Conservation (phyloP, 2,888 invertebrate species). For the Norana najaformis region DNA sequence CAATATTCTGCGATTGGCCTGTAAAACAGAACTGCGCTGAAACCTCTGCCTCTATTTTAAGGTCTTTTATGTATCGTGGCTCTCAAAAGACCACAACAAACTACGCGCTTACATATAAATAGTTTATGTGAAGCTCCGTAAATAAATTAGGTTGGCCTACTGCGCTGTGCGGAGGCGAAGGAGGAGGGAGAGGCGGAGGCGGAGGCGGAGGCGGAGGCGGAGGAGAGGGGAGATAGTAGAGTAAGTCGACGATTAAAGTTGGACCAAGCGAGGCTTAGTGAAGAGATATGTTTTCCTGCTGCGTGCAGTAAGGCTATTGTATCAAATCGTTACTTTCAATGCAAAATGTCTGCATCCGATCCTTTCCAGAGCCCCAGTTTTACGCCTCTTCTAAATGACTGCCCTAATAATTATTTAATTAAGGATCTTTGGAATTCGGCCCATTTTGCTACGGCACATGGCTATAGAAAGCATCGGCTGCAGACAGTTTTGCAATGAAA, state of each 20-base stretch:
- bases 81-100: not conserved
- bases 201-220: too few relatives aligned
- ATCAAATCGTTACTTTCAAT: not conserved
- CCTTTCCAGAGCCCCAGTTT: too few relatives aligned
- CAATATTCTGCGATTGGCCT: not conserved
- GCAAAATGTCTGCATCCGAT: not conserved
- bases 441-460: too few relatives aligned
- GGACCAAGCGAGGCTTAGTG: slow-evolving; percentile 3
- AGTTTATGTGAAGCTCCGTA: slow-evolving; percentile 6
- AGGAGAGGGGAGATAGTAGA: too few relatives aligned
- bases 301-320: not conserved
- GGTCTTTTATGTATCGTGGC: not conserved
- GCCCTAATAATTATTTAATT: too few relatives aligned
- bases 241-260: slow-evolving; percentile 13
- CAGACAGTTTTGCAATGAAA: too few relatives aligned
- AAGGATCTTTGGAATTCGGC: too few relatives aligned
- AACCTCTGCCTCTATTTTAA: not conserved
- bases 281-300: not conserved
- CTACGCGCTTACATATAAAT: not conserved
- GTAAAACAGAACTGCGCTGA: not conserved
- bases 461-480: too few relatives aligned
- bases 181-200: too few relatives aligned
- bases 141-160: not conserved
- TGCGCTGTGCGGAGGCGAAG: too few relatives aligned
- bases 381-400: too few relatives aligned